These are phyloP conservation scores for Gymnorhina tibicen DNA, from an alignment of 2,113 vertebrate species.

Conservation along the genomic window DNA sequence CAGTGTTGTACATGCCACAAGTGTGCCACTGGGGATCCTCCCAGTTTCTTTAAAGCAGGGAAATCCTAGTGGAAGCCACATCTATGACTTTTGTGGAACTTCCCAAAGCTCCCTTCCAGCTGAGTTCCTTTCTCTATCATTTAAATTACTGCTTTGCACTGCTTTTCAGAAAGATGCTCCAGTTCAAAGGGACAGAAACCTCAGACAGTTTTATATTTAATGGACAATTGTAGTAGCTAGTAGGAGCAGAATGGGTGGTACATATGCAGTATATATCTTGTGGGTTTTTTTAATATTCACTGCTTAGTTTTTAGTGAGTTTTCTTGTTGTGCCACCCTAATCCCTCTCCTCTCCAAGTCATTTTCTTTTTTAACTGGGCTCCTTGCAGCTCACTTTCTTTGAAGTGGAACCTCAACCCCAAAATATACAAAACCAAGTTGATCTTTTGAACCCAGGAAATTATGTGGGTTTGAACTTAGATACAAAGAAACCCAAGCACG, in stretches of 20 bases:
- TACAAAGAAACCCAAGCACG: not conserved
- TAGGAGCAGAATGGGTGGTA: not conserved
- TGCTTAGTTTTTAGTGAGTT: not conserved
- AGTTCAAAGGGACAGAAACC: not conserved
- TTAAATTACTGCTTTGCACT: not conserved
- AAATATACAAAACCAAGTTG: not conserved
- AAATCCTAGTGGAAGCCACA: not conserved
- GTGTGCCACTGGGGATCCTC: not conserved
- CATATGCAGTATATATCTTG: not conserved
- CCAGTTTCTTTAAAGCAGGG: not conserved
- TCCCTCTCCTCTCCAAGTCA: not conserved
- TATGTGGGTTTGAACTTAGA: not conserved
- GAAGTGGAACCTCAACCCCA: not conserved
- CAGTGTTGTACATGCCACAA: not conserved
- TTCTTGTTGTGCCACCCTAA: not conserved
- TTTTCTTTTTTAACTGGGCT: not conserved
- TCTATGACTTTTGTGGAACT: not conserved
- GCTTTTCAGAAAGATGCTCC: not conserved
- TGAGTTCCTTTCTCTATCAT: not conserved
- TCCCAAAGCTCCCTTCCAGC: not conserved
- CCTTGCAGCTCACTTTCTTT: not conserved
- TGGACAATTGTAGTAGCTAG: not conserved
- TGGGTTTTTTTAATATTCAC: not conserved
- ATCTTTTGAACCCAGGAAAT: conserved; percentile 12
- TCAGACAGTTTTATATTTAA: not conserved